Base-by-base conservation (phyloP, 2,888 invertebrate genomes). In the Tethea ocularis region DNA sequence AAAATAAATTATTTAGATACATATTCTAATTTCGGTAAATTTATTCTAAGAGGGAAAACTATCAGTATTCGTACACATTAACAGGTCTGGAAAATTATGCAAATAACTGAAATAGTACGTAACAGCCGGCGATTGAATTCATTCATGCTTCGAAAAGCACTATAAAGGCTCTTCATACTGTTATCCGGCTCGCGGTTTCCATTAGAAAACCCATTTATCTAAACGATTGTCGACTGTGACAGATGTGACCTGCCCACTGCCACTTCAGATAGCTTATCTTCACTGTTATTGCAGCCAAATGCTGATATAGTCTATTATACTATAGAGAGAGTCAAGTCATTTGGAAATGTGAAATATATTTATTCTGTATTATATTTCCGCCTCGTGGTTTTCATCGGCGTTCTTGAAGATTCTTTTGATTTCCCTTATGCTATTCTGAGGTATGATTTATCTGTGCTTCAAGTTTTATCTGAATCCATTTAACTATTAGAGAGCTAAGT, bases 131-230 rank as follows among this genome's bases (percentile, higher is more conserved):
- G 20, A 20, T 46, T 46, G 20, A 46, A 20, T 46, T 7, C 20
- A 46, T 46, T 46, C 3, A 46, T 17, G 46, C 17, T n/a, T 46
- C 46, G 46, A n/a, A 20, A 20, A 46, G 46, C 46, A 46, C 46
- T 46, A 46, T 46, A 46, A 33, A 46, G 46, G 46, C 41, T n/a
- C n/a, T 10, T 17, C 41, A 41, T 41, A 1, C 46, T 46, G 17
- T 10, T 46, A 20, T 46, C 46, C 46, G 46, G 46, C 20, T 46
- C 46, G 46, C 46, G 46, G 46, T 46, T 46, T 46, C 46, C 46
- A 46, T 46, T 46, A 46, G 46, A 46, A 46, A 46, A 46, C 17
- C 46, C 46, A 46, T 46, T 46, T 46, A 46, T 46, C 46, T 46
- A 46, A 46, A 46, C 46, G 46, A 46, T 46, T 46, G 46, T 46